Conservation (phyloP, 2,888 invertebrate genomes). For the Choristoneura rosaceana region DNA sequence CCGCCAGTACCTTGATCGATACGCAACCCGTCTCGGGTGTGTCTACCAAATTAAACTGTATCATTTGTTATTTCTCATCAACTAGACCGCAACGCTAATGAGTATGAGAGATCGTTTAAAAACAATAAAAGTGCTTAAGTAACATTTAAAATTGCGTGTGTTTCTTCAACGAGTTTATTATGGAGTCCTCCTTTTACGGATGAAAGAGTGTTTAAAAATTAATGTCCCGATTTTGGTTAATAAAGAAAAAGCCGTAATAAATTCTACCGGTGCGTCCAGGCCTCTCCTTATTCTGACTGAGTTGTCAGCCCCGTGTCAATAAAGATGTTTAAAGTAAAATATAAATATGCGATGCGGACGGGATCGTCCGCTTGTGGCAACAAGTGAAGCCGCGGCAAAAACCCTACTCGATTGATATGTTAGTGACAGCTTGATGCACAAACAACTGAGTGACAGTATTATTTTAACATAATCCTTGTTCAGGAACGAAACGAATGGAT, state of each 20-base stretch:
- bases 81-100: conserved; percentile 75
- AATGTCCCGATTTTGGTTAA: conserved; percentile 44
- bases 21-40: conserved; percentile 77
- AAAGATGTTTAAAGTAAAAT: conserved; percentile 78
- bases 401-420: conserved; percentile 81
- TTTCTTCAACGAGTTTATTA: conserved; percentile 12
- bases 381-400: conserved; percentile 76
- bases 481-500: conserved; percentile 77
- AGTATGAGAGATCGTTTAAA: conserved; percentile 48
- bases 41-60: conserved; percentile 84
- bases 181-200: conserved; percentile 19
- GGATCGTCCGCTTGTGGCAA: conserved; percentile 65
- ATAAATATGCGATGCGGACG: conserved; percentile 75
- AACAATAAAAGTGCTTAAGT: conserved; percentile 15
- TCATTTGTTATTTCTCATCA: conserved; percentile 81
- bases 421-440: conserved; percentile 83
- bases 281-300: conserved; percentile 67
- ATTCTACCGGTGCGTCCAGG: conserved; percentile 62
- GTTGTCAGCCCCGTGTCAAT: conserved; percentile 80
- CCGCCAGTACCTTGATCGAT: conserved; percentile 82
- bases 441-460: conserved; percentile 80
- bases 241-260: conserved; percentile 56
- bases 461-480: conserved; percentile 84
- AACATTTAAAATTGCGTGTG: background rate
- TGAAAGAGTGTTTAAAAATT: conserved; percentile 37